phyloP scores from a whole-genome alignment of 2,797 vertebrate genomes.

The Rhynchotus rufescens region DNA sequence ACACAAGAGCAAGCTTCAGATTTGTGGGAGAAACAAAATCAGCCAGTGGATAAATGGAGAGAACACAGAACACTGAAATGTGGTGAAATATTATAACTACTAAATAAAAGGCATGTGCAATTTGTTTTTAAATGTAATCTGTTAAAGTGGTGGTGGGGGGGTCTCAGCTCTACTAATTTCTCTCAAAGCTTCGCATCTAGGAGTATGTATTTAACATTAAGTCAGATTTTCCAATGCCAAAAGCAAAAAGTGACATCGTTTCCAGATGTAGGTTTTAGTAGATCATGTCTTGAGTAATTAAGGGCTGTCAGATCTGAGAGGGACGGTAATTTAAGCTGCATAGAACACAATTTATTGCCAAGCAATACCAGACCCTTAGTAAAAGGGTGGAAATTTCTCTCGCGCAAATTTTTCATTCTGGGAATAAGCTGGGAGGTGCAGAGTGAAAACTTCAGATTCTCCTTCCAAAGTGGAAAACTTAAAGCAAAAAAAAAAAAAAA shows the following conservation, averaged over 20 bases:
- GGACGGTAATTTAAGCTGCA: constrained; percentile 56
- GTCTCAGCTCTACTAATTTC: constrained; percentile 25
- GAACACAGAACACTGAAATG: background rate
- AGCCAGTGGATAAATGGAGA: background rate
- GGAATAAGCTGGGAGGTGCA: constrained; percentile 1
- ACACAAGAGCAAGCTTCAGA: background rate
- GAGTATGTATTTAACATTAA: constrained; percentile 55
- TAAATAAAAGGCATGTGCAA: constrained; percentile 27
- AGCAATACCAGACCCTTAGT: constrained; percentile 55
- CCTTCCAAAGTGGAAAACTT: constrained; percentile 9
- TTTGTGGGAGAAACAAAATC: background rate
- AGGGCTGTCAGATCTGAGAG: constrained; percentile 59
- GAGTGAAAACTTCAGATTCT: constrained; percentile 32
- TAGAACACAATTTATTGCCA: constrained; percentile 64
- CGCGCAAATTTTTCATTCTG: constrained; percentile 16
- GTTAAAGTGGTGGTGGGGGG: background rate
- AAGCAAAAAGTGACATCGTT: constrained; percentile 64
- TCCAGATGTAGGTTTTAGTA: constrained; percentile 74
- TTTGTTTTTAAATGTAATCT: constrained; percentile 42
- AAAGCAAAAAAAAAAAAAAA: constrained; percentile 6
- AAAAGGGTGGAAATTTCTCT: constrained; percentile 49
- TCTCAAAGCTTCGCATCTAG: constrained; percentile 37
- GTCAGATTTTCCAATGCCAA: constrained; percentile 59
- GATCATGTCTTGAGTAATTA: constrained; percentile 72
- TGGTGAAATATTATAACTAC: constrained; percentile 3